Percentiles rank a stretch among this genome's conserved stretches.
These are phyloP conservation scores for Ametastegia equiseti DNA, from an alignment of 2,888 invertebrate genomes.

Conservation along the genomic window DNA sequence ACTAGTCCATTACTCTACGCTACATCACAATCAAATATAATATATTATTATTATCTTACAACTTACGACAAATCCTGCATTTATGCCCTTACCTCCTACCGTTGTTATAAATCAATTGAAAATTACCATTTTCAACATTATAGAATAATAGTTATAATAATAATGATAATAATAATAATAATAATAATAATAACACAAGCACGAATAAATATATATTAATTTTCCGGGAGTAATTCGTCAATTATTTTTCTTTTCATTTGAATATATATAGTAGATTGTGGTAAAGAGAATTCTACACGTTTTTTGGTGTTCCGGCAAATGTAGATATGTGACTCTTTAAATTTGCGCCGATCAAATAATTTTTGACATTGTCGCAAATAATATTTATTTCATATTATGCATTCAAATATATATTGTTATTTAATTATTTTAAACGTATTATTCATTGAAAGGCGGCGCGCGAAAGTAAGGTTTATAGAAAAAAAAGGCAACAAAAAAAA, in stretches of 20 bases:
- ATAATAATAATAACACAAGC: conserved; percentile 54
- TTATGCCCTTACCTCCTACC: conserved; percentile 37
- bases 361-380: neutral
- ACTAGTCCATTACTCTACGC: conserved; percentile 55
- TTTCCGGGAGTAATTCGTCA: conserved; percentile 60
- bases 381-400: conserved; percentile 16
- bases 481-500: conserved; percentile 15
- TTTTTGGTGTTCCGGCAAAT: conserved; percentile 61
- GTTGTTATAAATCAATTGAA: conserved; percentile 3
- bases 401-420: conserved; percentile 23
- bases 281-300: conserved; percentile 58
- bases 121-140: conserved; percentile 23
- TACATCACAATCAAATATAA: conserved; percentile 63
- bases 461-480: conserved; percentile 48
- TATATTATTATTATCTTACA: conserved; percentile 52
- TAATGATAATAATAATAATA: conserved; percentile 35
- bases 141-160: conserved; percentile 23
- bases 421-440: conserved; percentile 42
- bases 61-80: conserved; percentile 49
- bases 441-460: conserved; percentile 41
- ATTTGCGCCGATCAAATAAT: neutral
- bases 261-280: no score
- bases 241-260: conserved; percentile 37
- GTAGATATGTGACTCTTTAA: neutral
- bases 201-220: conserved; percentile 61